A percentile compares a stretch with the other conserved stretches of the same genome.
Conservation (phyloP, 2,113 vertebrate species). For the Myrmophylax atrothorax region DNA sequence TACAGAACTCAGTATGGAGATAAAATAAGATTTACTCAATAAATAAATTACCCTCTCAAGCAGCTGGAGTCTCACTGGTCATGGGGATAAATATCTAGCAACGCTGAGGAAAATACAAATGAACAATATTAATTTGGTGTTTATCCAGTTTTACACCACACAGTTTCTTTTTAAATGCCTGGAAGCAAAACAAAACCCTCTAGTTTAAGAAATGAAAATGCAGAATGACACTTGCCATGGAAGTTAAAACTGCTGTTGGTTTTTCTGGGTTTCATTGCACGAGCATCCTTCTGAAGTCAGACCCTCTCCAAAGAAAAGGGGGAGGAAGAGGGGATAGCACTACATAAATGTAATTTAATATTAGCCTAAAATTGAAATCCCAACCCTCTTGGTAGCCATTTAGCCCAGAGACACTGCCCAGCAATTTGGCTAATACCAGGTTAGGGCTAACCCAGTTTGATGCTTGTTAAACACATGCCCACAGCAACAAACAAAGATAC, state of each 20-base stretch:
- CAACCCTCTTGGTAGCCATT: not conserved
- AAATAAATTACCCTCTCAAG: constrained; percentile 10
- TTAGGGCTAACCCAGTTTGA: not conserved
- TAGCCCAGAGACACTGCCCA: not conserved
- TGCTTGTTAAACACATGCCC: not conserved
- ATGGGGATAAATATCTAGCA: not conserved
- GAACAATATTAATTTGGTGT: not conserved
- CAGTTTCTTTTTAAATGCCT: not conserved
- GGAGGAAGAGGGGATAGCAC: not conserved
- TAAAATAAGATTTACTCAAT: not conserved
- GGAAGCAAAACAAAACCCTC: not conserved
- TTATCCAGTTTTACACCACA: not conserved
- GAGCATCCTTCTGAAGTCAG: not conserved
- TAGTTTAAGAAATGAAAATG: not conserved
- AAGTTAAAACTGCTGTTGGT: not conserved
- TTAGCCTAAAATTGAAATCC: not conserved
- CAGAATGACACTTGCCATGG: not conserved
- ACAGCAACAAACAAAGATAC: not conserved
- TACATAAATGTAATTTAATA: not conserved
- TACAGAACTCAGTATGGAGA: not conserved
- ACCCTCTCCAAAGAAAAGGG: not conserved
- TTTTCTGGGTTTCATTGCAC: not conserved
- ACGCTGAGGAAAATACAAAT: not conserved
- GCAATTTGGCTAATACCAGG: not conserved
- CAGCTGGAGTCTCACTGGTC: constrained; percentile 6